These are phyloP conservation scores for Hylia prasina DNA, from an alignment of 2,113 vertebrate genomes.

Conservation along the genomic window DNA sequence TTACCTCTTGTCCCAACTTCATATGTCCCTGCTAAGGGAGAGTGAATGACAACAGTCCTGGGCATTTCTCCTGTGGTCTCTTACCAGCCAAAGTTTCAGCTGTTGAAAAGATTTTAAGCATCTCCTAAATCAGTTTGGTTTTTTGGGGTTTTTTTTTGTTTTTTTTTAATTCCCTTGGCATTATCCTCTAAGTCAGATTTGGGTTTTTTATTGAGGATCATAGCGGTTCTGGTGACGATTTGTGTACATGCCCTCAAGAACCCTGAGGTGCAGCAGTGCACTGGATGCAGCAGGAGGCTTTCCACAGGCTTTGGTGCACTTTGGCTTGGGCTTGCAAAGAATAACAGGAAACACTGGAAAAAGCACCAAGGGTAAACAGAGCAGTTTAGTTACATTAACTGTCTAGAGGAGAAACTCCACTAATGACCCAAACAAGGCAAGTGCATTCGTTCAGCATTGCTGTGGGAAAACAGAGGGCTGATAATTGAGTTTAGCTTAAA, in stretches of 20 bases:
- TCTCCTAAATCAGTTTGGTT: constrained; percentile 24
- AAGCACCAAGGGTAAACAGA: constrained; percentile 23
- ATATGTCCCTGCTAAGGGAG: no score
- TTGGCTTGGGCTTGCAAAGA: constrained; percentile 32
- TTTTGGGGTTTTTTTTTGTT: no score
- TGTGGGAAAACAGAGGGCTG: constrained; percentile 5
- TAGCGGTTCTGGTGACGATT: constrained; percentile 34
- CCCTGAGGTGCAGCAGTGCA: neutral
- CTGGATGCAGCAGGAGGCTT: neutral
- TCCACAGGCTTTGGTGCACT: constrained; percentile 12
- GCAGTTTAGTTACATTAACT: constrained; percentile 41
- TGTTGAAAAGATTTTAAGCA: constrained; percentile 43
- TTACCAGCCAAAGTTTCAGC: constrained; percentile 45
- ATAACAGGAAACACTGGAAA: constrained; percentile 52
- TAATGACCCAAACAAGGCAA: constrained; percentile 24
- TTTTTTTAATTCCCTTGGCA: no score
- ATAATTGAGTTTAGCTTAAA: neutral
- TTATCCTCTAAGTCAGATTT: constrained; percentile 6
- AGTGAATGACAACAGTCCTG: neutral
- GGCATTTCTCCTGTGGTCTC: constrained; percentile 18
- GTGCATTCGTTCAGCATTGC: neutral
- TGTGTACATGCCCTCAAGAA: constrained; percentile 49
- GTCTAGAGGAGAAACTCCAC: constrained; percentile 25
- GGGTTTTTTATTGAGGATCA: neutral
- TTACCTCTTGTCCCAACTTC: neutral